Conservation (phyloP, 2,888 invertebrate species). For the Ptilodon capucinus region DNA sequence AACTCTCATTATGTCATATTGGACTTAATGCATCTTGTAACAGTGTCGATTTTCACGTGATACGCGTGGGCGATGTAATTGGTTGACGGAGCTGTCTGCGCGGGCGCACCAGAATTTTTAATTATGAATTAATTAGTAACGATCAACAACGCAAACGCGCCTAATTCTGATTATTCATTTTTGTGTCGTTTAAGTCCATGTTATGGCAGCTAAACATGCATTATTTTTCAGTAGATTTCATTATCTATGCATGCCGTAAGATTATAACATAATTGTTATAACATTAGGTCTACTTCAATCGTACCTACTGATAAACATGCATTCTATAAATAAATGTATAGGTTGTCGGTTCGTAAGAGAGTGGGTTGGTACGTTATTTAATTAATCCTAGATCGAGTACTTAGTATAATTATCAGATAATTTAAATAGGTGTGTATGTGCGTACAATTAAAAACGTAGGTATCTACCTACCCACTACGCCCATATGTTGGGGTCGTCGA, state of each 20-base stretch:
- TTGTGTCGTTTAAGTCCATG: slow-evolving; percentile 33
- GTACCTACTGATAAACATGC: too few relatives aligned
- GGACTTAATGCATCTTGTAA: slow-evolving; percentile 48
- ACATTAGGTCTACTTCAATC: too few relatives aligned
- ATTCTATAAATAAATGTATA: too few relatives aligned
- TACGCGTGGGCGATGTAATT: slow-evolving; percentile 61
- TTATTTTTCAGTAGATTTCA: background rate
- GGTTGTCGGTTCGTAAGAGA: background rate
- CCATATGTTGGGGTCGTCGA: slow-evolving; percentile 67
- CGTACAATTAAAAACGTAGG: slow-evolving; percentile 39
- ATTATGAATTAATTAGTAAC: slow-evolving; percentile 81
- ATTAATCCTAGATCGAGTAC: slow-evolving; percentile 5
- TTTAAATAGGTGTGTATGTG: slow-evolving; percentile 14
- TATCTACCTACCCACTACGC: too few relatives aligned
- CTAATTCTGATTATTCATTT: slow-evolving; percentile 63
- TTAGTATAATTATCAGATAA: slow-evolving; percentile 29
- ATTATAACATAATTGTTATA: background rate
- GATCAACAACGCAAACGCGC: slow-evolving; percentile 75
- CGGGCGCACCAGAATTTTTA: slow-evolving; percentile 81
- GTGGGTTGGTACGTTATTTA: background rate
- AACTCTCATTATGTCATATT: slow-evolving; percentile 53
- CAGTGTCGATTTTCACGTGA: slow-evolving; percentile 61
- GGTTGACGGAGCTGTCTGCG: slow-evolving; percentile 71
- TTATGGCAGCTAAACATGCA: slow-evolving; percentile 17
- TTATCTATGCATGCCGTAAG: background rate